Base-by-base conservation (phyloP, 2,888 invertebrate genomes). In the Rotaria magnacalcarata region DNA sequence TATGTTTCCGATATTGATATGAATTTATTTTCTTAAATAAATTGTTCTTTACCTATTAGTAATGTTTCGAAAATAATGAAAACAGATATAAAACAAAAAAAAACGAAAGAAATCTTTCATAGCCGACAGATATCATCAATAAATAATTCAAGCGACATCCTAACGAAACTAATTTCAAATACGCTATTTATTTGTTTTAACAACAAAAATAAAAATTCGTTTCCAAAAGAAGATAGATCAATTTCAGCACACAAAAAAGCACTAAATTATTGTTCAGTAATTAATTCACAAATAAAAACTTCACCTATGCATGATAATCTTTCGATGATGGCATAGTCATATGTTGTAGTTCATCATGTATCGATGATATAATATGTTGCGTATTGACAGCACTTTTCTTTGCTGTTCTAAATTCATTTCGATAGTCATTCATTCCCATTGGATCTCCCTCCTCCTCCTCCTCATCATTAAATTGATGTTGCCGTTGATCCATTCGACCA, bases 291-390 rank as follows among this genome's bases (percentile, higher is more conserved):
- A 50, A 50, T 50, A 52, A 52, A 11, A 52, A 16, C 52, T 1
- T 52, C 14, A 47, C 2, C 34, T 14, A 80, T n/a, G 43, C 47
- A 47, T 80, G 80, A 80, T 80, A 80, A 80, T 24, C n/a, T 80
- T 14, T 14, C 8, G 80, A 80, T 80, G 43, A 41, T 11, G n/a
- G 24, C 11, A 10, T 0, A 21, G 10, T 34, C 47, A 80, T 47
- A 80, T 80, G 43, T 47, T 47, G 24, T 47, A 80, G n/a, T 80
- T 80, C 47, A 24, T 47, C 80, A n/a, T 80, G 80, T n/a, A 80
- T 80, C 10, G 80, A 80, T 47, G 80, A 80, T 19, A 80, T 47
- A n/a, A 80, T 43, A 80, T 80, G 47, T 80, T 80, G 47, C 47
- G 80, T 80, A 47, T 43, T 80, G 11, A 47, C 7, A n/a, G n/a